These are phyloP conservation scores for Idaea aversata DNA, from an alignment of 2,888 invertebrate species.

Conservation along the genomic window DNA sequence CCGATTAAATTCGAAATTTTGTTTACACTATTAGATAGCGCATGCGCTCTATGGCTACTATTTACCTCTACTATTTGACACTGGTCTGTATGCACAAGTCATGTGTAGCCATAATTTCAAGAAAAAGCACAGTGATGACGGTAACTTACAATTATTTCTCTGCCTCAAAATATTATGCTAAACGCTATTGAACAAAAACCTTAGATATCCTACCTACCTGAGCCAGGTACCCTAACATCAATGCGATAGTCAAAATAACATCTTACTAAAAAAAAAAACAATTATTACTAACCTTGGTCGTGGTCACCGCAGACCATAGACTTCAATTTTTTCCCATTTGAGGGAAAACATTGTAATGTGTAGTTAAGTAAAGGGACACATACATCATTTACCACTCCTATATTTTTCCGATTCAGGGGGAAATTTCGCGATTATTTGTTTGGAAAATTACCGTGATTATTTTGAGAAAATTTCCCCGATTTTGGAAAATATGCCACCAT, in stretches of 20 bases:
- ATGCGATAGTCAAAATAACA: slow-evolving; percentile 48
- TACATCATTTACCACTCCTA: no score
- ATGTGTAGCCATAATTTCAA: neutral
- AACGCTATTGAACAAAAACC: slow-evolving; percentile 18
- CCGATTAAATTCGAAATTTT: no score
- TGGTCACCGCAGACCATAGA: slow-evolving; percentile 14
- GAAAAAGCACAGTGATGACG: neutral
- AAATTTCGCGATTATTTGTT: no score
- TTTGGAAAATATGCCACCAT: no score
- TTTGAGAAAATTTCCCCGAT: no score
- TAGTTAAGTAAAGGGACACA: no score
- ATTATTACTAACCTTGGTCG: slow-evolving; percentile 68
- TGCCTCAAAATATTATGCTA: slow-evolving; percentile 15
- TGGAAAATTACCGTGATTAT: no score
- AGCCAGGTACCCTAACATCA: slow-evolving; percentile 45
- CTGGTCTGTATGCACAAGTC: neutral
- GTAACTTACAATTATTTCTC: slow-evolving; percentile 8
- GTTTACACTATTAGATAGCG: no score
- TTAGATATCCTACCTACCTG: slow-evolving; percentile 37
- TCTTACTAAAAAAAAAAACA: slow-evolving; percentile 63
- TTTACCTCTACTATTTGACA: no score
- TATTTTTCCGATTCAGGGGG: no score
- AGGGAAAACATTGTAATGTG: no score
- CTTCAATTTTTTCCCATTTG: neutral
- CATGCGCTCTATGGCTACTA: no score